Evolutionary conservation across 2,113 vertebrate genomes (phyloP).

Genomic region (Grus americana): DNA sequence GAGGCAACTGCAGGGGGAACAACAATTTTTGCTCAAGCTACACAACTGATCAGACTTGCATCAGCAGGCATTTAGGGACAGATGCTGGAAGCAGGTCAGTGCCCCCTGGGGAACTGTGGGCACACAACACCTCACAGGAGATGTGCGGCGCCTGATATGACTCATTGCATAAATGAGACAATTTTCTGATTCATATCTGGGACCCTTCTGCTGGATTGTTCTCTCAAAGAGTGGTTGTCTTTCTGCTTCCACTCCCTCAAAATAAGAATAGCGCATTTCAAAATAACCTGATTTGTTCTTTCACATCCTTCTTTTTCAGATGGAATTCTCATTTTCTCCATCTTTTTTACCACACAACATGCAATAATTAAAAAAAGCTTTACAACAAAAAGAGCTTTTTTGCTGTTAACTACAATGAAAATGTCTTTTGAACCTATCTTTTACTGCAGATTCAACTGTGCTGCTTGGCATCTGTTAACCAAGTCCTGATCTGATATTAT

Average conservation of each 20-base stretch:
- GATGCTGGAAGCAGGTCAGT: constrained; percentile 16
- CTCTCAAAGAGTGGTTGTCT: neutral
- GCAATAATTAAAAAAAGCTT: neutral
- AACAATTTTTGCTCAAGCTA: neutral
- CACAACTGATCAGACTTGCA: neutral
- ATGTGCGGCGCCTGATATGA: neutral
- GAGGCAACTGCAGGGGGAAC: constrained; percentile 40
- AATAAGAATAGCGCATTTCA: neutral
- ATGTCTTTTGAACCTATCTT: neutral
- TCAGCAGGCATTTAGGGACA: constrained; percentile 28
- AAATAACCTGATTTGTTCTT: constrained; percentile 30
- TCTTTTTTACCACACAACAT: neutral
- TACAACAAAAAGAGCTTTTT: neutral
- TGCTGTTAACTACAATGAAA: neutral
- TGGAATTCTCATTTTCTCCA: constrained; percentile 6
- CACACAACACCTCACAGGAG: neutral
- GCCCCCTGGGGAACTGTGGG: neutral
- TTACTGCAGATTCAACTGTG: neutral
- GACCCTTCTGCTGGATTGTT: constrained; percentile 26
- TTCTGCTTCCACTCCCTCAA: neutral
- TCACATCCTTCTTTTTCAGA: neutral
- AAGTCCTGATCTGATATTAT: neutral
- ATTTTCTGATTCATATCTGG: constrained; percentile 47
- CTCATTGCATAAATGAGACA: constrained; percentile 3
- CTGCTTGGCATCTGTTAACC: neutral